Percentiles rank a stretch among this genome's conserved stretches.
Evolutionary conservation across 2,113 vertebrate genomes (phyloP).

Genomic region (Physeter macrocephalus): DNA sequence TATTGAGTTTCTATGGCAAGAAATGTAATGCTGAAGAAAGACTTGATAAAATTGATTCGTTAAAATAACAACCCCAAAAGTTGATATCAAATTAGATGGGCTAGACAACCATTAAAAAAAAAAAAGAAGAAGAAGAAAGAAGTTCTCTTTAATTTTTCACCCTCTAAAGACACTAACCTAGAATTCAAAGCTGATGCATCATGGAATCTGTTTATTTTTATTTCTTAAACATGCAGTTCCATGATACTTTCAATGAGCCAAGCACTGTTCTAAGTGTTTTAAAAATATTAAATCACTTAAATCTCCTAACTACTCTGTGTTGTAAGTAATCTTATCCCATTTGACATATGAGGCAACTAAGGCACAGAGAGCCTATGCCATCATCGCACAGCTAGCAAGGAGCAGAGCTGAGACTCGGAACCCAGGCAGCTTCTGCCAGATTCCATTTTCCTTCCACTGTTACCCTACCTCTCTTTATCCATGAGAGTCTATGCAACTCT

Average conservation of each 20-base stretch:
- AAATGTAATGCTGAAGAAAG: background rate
- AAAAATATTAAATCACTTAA: background rate
- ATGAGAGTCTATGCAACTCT: background rate
- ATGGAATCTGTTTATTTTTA: background rate
- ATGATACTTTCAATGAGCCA: background rate
- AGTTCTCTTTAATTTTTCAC: background rate
- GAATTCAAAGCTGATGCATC: background rate
- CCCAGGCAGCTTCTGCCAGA: background rate
- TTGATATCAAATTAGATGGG: background rate
- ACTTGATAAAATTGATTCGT: background rate
- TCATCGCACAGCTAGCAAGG: background rate
- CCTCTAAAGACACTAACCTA: background rate
- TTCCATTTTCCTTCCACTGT: background rate
- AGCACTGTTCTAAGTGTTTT: background rate
- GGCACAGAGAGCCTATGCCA: background rate
- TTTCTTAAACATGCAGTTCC: background rate
- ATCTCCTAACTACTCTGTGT: background rate
- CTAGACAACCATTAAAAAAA: background rate
- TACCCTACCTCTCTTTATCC: background rate
- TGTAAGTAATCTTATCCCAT: background rate
- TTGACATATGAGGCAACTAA: background rate
- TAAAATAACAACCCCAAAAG: background rate
- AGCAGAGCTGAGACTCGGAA: background rate
- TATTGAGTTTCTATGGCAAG: background rate
- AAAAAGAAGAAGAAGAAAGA: background rate